phyloP scores from a whole-genome alignment of 2,888 invertebrate genomes.

The Tachina grossa region DNA sequence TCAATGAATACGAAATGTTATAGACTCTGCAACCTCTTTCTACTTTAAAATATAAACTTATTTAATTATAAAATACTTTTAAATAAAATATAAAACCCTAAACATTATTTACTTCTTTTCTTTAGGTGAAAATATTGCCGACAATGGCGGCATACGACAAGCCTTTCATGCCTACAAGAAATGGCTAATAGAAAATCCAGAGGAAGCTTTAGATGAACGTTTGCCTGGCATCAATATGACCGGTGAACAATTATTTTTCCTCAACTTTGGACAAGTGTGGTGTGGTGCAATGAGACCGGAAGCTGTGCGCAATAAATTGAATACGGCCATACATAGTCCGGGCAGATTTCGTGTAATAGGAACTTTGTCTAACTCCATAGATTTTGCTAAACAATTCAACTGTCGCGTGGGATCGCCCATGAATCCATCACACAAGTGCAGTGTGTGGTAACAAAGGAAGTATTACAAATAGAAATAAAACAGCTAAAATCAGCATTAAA shows the following conservation, averaged over 20 bases:
- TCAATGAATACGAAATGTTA: too few relatives aligned
- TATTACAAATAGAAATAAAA: neutral
- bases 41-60: too few relatives aligned
- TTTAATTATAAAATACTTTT: too few relatives aligned
- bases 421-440: constrained; percentile 91
- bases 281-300: constrained; percentile 92
- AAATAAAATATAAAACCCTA: neutral
- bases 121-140: constrained; percentile 94
- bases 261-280: constrained; percentile 95
- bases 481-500: constrained; percentile 21
- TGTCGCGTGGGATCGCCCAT: constrained; percentile 89
- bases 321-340: constrained; percentile 93
- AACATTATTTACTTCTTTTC: neutral
- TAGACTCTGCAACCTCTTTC: too few relatives aligned
- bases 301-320: constrained; percentile 90
- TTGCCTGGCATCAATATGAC: constrained; percentile 89
- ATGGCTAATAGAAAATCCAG: constrained; percentile 87
- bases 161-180: constrained; percentile 93
- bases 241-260: constrained; percentile 92
- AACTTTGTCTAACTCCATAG: constrained; percentile 89
- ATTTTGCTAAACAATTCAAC: constrained; percentile 88
- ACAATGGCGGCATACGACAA: constrained; percentile 97
- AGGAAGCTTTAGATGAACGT: constrained; percentile 84
- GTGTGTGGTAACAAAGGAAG: constrained; percentile 86
- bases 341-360: constrained; percentile 92